Evolutionary conservation across 1,140 invertebrate genomes (phyloP).

Genomic region (Dysdera silvatica): DNA sequence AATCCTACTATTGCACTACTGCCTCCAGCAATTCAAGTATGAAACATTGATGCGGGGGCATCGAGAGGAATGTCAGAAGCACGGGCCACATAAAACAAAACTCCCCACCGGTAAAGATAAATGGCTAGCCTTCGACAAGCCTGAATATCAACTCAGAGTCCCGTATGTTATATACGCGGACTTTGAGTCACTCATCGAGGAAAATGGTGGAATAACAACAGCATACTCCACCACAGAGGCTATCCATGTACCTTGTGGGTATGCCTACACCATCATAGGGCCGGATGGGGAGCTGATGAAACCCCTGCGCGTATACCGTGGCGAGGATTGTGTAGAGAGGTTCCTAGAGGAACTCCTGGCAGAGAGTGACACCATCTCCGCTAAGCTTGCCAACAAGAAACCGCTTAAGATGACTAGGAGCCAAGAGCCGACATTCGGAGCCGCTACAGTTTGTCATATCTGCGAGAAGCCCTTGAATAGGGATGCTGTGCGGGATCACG

Average conservation of each 20-base stretch:
- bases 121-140: neutral
- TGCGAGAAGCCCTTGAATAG: neutral
- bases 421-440: neutral
- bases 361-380: neutral
- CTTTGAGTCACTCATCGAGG: neutral
- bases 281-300: neutral
- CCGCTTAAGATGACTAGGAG: neutral
- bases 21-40: neutral
- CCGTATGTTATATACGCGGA: slow-evolving; percentile 7
- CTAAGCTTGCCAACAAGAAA: neutral
- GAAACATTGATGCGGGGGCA: neutral
- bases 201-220: neutral
- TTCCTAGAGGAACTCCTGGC: neutral
- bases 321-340: neutral
- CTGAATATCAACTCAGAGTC: neutral
- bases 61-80: neutral
- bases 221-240: neutral
- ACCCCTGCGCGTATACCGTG: neutral
- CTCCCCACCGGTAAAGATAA: neutral
- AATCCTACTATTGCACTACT: neutral
- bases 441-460: neutral
- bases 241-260: neutral
- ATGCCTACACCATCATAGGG: neutral
- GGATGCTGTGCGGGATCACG: neutral
- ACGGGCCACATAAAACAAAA: neutral